A percentile compares a stretch with the other conserved stretches of the same genome.
Conservation (phyloP, 2,113 vertebrate species). For the Cryptoleucopteryx plumbea region DNA sequence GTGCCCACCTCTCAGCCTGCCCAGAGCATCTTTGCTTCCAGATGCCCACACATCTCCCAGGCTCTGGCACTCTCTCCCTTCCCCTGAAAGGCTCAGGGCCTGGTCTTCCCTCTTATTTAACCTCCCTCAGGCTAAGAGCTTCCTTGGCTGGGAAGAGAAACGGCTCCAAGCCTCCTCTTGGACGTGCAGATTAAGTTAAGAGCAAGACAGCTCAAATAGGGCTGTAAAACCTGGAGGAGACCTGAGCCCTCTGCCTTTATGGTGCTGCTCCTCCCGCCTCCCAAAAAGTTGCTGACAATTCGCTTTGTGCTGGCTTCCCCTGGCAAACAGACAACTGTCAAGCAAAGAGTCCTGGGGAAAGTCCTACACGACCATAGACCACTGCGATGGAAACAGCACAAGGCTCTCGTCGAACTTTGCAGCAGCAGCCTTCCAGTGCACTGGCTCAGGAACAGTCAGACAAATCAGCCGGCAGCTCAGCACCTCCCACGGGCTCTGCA, state of each 20-base stretch:
- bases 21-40: background rate
- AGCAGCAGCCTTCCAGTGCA: background rate
- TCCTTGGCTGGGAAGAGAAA: background rate
- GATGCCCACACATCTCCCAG: background rate
- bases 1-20: background rate
- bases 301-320: background rate
- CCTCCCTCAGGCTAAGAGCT: background rate
- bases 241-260: background rate
- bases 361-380: rapidly evolving
- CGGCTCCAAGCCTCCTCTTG: background rate
- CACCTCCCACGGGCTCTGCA: background rate
- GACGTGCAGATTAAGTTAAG: background rate
- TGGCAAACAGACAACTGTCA: background rate
- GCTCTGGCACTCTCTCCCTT: background rate
- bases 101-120: background rate
- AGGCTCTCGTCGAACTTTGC: background rate
- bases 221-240: background rate
- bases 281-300: background rate
- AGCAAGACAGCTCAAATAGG: rapidly evolving
- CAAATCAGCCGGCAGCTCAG: background rate
- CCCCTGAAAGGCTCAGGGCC: background rate
- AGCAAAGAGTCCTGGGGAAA: background rate
- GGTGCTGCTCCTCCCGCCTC: background rate
- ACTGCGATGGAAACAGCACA: background rate
- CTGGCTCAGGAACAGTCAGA: background rate